Evolutionary conservation across 2,113 vertebrate species (phyloP).

Genomic region (Fregata magnificens): DNA sequence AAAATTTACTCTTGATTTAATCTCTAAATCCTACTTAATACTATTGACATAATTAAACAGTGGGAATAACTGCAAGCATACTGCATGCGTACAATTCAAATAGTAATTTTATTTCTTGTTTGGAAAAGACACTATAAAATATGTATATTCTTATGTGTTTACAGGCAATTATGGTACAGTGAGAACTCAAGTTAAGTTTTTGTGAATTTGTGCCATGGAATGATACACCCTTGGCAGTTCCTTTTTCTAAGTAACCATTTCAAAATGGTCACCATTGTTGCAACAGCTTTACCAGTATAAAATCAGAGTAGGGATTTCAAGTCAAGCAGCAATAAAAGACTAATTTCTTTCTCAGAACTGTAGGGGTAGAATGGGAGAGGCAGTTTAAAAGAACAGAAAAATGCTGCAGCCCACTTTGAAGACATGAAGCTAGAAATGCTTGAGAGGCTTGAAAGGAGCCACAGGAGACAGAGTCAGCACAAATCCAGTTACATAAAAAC

Average conservation of each 20-base stretch:
- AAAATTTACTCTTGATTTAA: slow-evolving; percentile 37
- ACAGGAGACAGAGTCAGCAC: not conserved
- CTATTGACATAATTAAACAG: slow-evolving; percentile 25
- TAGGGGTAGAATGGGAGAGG: not conserved
- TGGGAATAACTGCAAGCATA: slow-evolving; percentile 5
- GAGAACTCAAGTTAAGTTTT: not conserved
- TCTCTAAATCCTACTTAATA: slow-evolving; percentile 26
- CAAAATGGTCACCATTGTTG: not conserved
- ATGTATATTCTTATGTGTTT: not conserved
- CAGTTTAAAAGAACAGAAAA: not conserved
- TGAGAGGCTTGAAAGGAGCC: not conserved
- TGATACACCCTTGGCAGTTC: not conserved
- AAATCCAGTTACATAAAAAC: not conserved
- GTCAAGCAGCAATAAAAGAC: not conserved
- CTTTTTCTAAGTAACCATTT: not conserved
- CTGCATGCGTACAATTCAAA: not conserved
- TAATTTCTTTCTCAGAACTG: not conserved
- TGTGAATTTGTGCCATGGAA: not conserved
- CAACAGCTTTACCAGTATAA: not conserved
- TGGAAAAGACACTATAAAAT: not conserved
- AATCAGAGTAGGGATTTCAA: not conserved
- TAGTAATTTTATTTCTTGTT: not conserved
- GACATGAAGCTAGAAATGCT: not conserved
- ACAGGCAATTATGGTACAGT: not conserved
- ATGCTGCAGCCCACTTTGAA: not conserved